A percentile compares a stretch with the other conserved stretches of the same genome.
phyloP scores from a whole-genome alignment of 2,797 vertebrate genomes.

The Typhlichthys subterraneus region DNA sequence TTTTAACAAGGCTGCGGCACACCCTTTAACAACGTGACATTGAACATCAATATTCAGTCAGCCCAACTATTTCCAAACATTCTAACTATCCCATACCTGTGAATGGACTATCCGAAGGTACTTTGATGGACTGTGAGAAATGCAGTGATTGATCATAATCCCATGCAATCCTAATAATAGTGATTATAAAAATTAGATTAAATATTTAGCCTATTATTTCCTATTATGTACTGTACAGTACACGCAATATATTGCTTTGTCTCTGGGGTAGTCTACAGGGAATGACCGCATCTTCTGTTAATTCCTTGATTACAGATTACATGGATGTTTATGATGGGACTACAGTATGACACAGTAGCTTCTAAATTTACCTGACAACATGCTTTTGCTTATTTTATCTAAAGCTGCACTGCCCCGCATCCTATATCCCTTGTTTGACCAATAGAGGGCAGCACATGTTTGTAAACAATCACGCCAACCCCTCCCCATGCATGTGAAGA shows the following conservation, averaged over 20 bases:
- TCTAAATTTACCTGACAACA: not conserved
- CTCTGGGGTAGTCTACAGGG: not conserved
- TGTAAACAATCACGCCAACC: no score
- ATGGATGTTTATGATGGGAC: not conserved
- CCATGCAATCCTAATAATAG: conserved; percentile 39
- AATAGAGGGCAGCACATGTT: no score
- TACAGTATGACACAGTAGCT: conserved; percentile 7
- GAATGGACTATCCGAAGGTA: conserved; percentile 45
- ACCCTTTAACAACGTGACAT: not conserved
- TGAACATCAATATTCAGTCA: conserved; percentile 1
- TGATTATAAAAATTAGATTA: conserved; percentile 20
- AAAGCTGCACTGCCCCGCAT: no score
- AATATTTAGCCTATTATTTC: conserved; percentile 28
- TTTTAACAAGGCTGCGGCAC: not conserved
- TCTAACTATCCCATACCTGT: conserved; percentile 50
- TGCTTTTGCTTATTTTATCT: no score
- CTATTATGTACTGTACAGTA: conserved; percentile 16
- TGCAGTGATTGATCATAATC: conserved; percentile 67
- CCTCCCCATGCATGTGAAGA: no score
- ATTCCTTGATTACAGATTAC: not conserved
- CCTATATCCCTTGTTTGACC: no score
- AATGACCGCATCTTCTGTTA: conserved; percentile 18
- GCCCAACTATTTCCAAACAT: conserved; percentile 55
- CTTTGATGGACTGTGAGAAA: conserved; percentile 57
- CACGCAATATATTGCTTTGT: not conserved